phyloP scores from a whole-genome alignment of 2,113 vertebrate genomes.

The Ascaphus truei region DNA sequence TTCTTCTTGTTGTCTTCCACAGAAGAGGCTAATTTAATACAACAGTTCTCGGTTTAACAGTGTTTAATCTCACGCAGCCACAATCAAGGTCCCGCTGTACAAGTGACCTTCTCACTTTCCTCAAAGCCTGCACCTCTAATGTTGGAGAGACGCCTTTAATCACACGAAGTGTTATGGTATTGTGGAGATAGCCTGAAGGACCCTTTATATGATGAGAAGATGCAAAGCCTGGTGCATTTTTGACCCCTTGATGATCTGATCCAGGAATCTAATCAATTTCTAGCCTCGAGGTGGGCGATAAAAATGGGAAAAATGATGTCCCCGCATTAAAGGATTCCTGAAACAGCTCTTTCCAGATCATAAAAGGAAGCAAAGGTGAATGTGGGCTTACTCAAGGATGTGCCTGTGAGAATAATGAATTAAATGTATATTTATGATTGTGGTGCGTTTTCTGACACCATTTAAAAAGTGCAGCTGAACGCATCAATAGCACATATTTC shows the following conservation, averaged over 20 bases:
- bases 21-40: background rate
- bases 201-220: background rate
- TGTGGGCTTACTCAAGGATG: conserved; percentile 2
- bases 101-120: background rate
- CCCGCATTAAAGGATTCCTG: conserved; percentile 13
- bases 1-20: background rate
- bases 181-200: background rate
- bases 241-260: conserved; percentile 21
- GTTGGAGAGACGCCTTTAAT: background rate
- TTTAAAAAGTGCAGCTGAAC: background rate
- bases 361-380: conserved; percentile 11
- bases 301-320: background rate
- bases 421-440: background rate
- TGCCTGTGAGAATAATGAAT: conserved; percentile 4
- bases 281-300: background rate
- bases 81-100: background rate
- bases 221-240: background rate
- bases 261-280: conserved; percentile 16
- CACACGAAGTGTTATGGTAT: background rate
- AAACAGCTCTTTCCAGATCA: background rate
- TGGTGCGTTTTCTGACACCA: background rate
- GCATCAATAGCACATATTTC: background rate
- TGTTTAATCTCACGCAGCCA: background rate
- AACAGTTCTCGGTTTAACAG: background rate
- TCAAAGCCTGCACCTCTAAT: conserved; percentile 19